Base-by-base conservation (phyloP, 2,113 vertebrate genomes). In the Eira barbara region DNA sequence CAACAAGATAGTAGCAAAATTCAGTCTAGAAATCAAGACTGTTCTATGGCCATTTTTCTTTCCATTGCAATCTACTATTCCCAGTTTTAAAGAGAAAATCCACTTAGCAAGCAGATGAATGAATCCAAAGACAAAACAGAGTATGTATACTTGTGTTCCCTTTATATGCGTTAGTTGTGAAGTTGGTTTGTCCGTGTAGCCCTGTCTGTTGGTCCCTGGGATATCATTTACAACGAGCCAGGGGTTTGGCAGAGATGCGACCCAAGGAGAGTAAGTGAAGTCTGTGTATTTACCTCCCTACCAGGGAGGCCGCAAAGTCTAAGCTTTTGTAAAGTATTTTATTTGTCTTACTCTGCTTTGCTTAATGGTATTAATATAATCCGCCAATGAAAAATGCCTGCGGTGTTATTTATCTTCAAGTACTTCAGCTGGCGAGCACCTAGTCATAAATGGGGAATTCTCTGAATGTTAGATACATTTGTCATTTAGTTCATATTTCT, bases 401-500 rank as follows among this genome's bases (percentile, higher is more conserved):
- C n/a, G 7, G 0, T 95, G 7, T 59, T 79, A 14, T 84, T 59
- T 79, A 14, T 84, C 25, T 31, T 61, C 55, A 85, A 85, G 47
- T n/a, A 49, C 2, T 95, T 67, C 49, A 73, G 20, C 47, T 80
- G 93, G 25, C 88, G 12, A 80, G 9, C 23, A 76, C 8, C 25
- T 49, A 36, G 14, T 80, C 84, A 55, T 80, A 88, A 91, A 52
- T 61, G 57, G 29, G 39, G 11, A 29, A 57, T 88, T 88, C 67
- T 92, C 59, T 84, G 12, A 45, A 79, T 67, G 34, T n/a, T 76
- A 6, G 47, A 18, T 81, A 59, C 52, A 29, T 65, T 94, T 83
- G 61, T 89, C 59, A 74, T 82, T 97, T 87, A 79, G 73, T 80
- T 94, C 17, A 14, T 45, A 49, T 83, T 95, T 88, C n/a, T 55